Evolutionary conservation across 2,888 invertebrate genomes (phyloP).

Genomic region (Zygaena filipendulae): DNA sequence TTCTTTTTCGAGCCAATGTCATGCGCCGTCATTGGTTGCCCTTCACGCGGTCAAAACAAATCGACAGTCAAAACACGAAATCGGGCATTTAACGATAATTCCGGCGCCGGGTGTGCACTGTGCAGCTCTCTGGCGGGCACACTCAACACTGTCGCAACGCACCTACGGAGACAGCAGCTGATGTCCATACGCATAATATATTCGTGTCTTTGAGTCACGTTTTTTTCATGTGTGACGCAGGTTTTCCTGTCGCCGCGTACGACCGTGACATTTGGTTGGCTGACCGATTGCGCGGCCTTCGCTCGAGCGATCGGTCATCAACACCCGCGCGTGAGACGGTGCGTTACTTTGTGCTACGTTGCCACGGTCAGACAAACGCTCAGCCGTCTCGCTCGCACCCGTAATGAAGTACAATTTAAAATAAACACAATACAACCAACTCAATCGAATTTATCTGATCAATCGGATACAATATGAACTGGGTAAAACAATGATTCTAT

Average conservation of each 20-base stretch:
- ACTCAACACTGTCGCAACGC: too few relatives aligned
- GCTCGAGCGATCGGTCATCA: constrained; percentile 59
- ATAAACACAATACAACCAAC: constrained; percentile 26
- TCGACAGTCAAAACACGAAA: too few relatives aligned
- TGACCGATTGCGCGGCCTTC: constrained; percentile 67
- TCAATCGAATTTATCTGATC: constrained; percentile 23
- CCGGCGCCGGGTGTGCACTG: too few relatives aligned
- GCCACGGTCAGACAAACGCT: constrained; percentile 27
- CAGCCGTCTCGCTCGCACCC: constrained; percentile 27
- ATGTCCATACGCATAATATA: too few relatives aligned
- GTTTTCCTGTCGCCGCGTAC: constrained; percentile 48
- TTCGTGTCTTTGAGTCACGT: constrained; percentile 43
- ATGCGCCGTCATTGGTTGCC: too few relatives aligned
- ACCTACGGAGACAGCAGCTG: too few relatives aligned
- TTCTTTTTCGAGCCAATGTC: constrained; percentile 52
- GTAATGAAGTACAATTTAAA: too few relatives aligned
- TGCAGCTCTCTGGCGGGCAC: too few relatives aligned
- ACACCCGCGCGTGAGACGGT: constrained; percentile 48
- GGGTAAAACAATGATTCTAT: too few relatives aligned
- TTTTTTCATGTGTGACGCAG: constrained; percentile 57
- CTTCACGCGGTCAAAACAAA: not conserved
- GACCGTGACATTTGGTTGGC: constrained; percentile 64
- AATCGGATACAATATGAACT: constrained; percentile 22
- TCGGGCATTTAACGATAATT: too few relatives aligned
- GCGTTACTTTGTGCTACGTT: constrained; percentile 38